Base-by-base conservation (phyloP, 2,797 vertebrate genomes). In the Cyclopterus lumpus region DNA sequence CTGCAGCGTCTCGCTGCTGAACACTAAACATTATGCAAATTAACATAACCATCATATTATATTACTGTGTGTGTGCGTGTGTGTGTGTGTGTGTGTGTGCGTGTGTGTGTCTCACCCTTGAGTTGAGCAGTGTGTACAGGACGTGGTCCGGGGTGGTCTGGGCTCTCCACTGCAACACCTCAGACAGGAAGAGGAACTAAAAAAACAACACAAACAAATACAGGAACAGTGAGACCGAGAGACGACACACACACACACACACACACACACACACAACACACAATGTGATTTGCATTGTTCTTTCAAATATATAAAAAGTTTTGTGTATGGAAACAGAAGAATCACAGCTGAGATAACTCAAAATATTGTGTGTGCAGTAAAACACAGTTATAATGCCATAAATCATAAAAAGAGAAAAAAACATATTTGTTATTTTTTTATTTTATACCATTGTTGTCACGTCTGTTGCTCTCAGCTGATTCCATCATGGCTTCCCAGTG, bases 81-180 rank as follows among this genome's bases (percentile, higher is more conserved):
- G 49, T 34, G 32, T 63, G 34, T 53, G 22, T 57, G 36, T 63
- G 59, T 38, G 55, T 60, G 26, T 49, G 24, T 51, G 46, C 67
- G 54, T 65, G 44, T 69, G 44, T 48, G 58, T 53, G 58, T 28
- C 79, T 80, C 61, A 99, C 98, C 96, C 97, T 95, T 84, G 96
- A 97, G 94, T 98, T 99, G 84, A 99, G 96, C 76, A 99, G 94
- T 0, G 97, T 99, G 91, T 96, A 99, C 54, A 99, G 96, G 68
- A 99, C 88, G 0, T 99, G 98, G 88, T 99, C 98, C 1, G 98
- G 98, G 6, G 97, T 99, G 75, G 97, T 99, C 94, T 99, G 97
- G 0, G 97, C 96, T 93, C 98, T 93, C 98, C 98, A 99, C 84
- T 99, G 98, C 76, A 99, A 73, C 76, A 99, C 97, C 91, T 99